Conservation (phyloP, 30 jellyfish, hydroid and myxozoan genomes). For the Cassiopea andromeda region DNA sequence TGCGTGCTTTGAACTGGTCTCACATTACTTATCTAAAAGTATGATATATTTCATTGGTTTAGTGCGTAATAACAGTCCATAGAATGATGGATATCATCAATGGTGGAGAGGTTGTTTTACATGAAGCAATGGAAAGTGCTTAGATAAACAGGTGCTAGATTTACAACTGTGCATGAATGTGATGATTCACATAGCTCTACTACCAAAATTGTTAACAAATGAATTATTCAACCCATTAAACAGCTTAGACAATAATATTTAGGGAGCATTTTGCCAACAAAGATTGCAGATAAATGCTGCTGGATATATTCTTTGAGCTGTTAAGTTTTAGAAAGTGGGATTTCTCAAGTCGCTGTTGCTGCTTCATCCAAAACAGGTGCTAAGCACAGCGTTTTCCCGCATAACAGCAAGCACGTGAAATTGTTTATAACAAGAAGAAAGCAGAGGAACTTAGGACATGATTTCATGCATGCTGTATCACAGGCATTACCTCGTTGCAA, state of each 20-base stretch:
- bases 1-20: background rate
- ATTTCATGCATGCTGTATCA: too few species aligned
- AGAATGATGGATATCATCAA: background rate
- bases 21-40: background rate
- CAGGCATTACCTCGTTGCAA: too few species aligned
- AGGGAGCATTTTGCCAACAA: background rate
- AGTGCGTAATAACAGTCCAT: too few species aligned
- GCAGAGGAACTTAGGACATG: background rate
- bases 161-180: background rate
- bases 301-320: too few species aligned
- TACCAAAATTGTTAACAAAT: background rate
- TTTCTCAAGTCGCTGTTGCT: background rate
- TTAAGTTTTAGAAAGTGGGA: background rate
- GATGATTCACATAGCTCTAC: background rate
- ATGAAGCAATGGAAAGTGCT: background rate
- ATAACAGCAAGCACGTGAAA: background rate
- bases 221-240: background rate
- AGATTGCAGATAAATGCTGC: background rate
- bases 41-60: background rate
- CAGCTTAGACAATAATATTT: background rate
- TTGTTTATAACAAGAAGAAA: background rate
- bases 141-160: background rate
- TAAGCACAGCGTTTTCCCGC: background rate
- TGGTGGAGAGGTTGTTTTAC: too few species aligned
- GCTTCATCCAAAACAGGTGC: background rate